These are phyloP conservation scores for Physeter macrocephalus DNA, from an alignment of 2,113 vertebrate genomes.

Conservation along the genomic window DNA sequence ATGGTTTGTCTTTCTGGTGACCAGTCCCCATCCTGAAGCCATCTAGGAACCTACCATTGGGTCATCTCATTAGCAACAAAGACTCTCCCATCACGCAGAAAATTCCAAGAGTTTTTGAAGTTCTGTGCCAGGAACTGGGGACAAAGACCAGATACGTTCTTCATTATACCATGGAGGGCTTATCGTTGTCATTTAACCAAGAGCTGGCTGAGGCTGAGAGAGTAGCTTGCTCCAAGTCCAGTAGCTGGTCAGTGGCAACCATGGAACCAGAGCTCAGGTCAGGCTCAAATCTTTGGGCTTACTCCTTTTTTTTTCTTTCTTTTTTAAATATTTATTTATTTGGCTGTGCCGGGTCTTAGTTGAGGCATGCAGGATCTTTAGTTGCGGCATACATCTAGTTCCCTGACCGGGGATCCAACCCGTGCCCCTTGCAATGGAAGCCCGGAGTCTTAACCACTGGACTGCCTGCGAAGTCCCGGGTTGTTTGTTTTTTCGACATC, in stretches of 20 bases:
- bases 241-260: background rate
- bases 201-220: background rate
- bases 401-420: background rate
- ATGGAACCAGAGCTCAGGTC: background rate
- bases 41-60: background rate
- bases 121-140: background rate
- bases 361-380: background rate
- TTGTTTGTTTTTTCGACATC: too few relatives aligned
- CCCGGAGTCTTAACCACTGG: background rate
- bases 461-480: background rate
- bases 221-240: background rate
- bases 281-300: background rate
- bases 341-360: background rate
- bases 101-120: background rate
- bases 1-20: background rate
- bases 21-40: background rate
- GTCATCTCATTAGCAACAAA: background rate
- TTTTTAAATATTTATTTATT: background rate
- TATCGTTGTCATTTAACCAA: accelerated
- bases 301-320: background rate
- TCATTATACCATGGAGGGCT: too few relatives aligned
- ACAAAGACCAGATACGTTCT: background rate
- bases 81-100: background rate
- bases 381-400: background rate
- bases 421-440: background rate